Conservation (phyloP, 1,140 invertebrate species). For the Drosophila rufa region DNA sequence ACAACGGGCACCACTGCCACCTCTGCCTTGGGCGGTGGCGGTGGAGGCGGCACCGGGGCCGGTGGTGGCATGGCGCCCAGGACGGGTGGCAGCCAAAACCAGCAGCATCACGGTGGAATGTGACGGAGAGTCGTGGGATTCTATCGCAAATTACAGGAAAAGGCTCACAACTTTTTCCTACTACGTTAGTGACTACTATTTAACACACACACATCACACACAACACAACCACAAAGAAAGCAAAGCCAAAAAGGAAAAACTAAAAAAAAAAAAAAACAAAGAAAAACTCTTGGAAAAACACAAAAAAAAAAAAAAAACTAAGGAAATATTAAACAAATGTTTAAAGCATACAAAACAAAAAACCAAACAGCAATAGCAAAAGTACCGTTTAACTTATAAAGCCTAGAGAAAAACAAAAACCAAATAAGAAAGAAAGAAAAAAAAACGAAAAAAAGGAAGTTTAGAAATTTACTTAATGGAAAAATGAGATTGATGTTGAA, state of each 20-base stretch:
- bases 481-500: conserved; percentile 75
- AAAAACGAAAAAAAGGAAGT: conserved; percentile 39
- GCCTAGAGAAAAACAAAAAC: conserved; percentile 44
- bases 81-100: conserved; percentile 85
- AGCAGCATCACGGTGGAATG: conserved; percentile 87
- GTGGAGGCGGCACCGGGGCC: conserved; percentile 57
- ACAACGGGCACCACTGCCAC: conserved; percentile 65
- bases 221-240: conserved; percentile 31
- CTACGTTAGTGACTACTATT: conserved; percentile 84
- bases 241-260: conserved; percentile 47
- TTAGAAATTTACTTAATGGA: conserved; percentile 72
- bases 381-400: conserved; percentile 77
- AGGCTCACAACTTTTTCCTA: conserved; percentile 88
- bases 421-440: conserved; percentile 9
- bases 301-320: conserved; percentile 42
- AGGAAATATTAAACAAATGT: conserved; percentile 65
- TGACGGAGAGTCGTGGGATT: conserved; percentile 95
- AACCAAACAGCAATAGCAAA: conserved; percentile 76
- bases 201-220: conserved; percentile 39
- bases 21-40: conserved; percentile 34
- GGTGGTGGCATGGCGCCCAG: conserved; percentile 84
- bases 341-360: conserved; percentile 64
- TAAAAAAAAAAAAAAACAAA: conserved; percentile 39
- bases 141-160: conserved; percentile 93
- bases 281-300: conserved; percentile 38